These are phyloP conservation scores for Gobiocypris rarus DNA, from an alignment of 2,113 vertebrate species.

Conservation along the genomic window DNA sequence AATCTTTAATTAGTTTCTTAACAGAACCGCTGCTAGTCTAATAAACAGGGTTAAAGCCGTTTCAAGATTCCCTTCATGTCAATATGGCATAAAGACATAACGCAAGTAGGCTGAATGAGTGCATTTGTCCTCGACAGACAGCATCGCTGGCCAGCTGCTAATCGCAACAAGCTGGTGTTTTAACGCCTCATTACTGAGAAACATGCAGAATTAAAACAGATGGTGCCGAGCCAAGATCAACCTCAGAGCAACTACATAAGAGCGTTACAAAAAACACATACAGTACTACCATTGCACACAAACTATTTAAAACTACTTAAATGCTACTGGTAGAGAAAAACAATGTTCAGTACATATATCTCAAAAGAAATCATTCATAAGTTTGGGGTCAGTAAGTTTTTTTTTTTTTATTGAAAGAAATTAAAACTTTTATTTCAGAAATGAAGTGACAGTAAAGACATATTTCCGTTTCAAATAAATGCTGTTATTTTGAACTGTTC, in stretches of 20 bases:
- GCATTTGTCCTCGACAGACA: constrained; percentile 4
- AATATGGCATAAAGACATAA: background rate
- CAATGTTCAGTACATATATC: background rate
- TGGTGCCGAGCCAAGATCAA: background rate
- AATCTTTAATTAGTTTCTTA: background rate
- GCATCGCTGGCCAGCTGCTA: background rate
- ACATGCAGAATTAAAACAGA: constrained; percentile 7
- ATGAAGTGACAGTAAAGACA: background rate
- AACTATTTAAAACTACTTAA: background rate
- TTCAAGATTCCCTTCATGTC: background rate
- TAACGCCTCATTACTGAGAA: constrained; percentile 15
- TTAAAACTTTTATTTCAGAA: background rate
- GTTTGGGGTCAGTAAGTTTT: background rate
- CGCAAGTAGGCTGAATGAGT: background rate
- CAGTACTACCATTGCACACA: background rate
- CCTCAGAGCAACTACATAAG: background rate
- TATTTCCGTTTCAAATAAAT: too few species aligned
- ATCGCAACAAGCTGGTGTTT: background rate
- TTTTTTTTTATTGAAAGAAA: background rate
- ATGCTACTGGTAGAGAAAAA: background rate
- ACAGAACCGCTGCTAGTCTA: background rate
- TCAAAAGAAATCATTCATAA: background rate
- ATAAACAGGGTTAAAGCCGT: background rate
- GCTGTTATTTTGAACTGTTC: too few species aligned
- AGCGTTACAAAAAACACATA: background rate